A percentile compares a stretch with the other conserved stretches of the same genome.
phyloP scores from a whole-genome alignment of 2,888 invertebrate genomes.

The Callyntrura guangdongensis region DNA sequence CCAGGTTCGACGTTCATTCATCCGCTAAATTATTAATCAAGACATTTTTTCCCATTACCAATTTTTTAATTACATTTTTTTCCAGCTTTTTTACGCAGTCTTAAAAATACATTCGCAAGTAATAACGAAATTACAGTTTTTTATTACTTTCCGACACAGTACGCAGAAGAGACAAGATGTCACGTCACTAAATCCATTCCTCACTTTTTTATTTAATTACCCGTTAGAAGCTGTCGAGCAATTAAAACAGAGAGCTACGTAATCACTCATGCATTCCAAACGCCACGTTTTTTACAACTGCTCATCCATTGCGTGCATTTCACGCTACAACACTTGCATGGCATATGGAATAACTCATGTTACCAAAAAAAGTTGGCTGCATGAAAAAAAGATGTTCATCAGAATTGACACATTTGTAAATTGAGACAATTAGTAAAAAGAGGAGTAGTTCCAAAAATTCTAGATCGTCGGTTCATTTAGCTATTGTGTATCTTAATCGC shows the following conservation, averaged over 20 bases:
- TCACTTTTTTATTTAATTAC: constrained; percentile 61
- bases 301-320: constrained; percentile 3
- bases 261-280: constrained; percentile 65
- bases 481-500: constrained; percentile 3
- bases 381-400: not conserved
- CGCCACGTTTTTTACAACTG: not conserved
- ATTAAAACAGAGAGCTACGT: constrained; percentile 44
- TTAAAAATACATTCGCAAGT: not conserved
- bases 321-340: not conserved
- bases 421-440: constrained; percentile 63
- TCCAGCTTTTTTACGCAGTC: not conserved
- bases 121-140: constrained; percentile 33
- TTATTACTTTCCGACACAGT: not conserved
- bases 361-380: not conserved
- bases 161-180: not conserved
- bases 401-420: constrained; percentile 58
- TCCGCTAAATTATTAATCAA: constrained; percentile 51
- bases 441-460: not conserved
- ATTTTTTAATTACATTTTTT: constrained; percentile 64
- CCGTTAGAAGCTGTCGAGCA: constrained; percentile 14
- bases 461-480: not conserved
- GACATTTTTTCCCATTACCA: constrained; percentile 46
- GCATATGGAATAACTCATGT: not conserved
- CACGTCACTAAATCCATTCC: not conserved
- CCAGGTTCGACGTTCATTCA: not conserved